phyloP scores from a whole-genome alignment of 2,888 invertebrate genomes.

The Polylopha cassiicola region DNA sequence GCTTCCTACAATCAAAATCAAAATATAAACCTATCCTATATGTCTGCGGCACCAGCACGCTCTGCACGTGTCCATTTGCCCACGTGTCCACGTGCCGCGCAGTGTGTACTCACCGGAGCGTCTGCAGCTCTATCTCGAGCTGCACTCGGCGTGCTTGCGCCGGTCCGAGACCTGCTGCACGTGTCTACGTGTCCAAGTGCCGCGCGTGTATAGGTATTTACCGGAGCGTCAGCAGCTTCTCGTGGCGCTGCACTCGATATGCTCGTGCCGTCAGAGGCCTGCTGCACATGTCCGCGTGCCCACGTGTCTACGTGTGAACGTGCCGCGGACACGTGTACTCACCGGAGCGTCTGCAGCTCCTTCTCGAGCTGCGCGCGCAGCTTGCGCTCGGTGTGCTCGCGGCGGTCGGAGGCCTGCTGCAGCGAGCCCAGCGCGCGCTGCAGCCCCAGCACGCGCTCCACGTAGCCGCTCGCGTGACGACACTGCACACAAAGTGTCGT shows the following conservation, averaged over 20 bases:
- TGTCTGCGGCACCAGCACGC: conserved; percentile 21
- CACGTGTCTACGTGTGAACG: background rate
- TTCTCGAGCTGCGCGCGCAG: conserved; percentile 90
- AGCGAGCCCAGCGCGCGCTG: conserved; percentile 88
- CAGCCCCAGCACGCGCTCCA: conserved; percentile 89
- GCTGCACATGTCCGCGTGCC: conserved; percentile 23
- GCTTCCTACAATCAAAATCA: conserved; percentile 36
- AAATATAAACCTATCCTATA: conserved; percentile 6
- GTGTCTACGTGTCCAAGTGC: too few species aligned
- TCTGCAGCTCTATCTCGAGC: too few species aligned
- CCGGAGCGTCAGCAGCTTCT: too few species aligned
- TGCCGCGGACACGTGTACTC: background rate
- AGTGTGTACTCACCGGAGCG: too few species aligned
- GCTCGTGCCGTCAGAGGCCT: too few species aligned
- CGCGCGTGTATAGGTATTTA: too few species aligned
- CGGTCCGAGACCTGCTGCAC: too few species aligned
- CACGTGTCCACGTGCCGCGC: background rate
- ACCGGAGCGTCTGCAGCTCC: conserved; percentile 84
- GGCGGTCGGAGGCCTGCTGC: conserved; percentile 89
- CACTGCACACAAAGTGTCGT: conserved; percentile 79
- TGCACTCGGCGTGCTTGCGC: too few species aligned
- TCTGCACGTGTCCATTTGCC: conserved; percentile 19
- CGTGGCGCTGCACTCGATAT: too few species aligned
- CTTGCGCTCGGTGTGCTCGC: conserved; percentile 91
- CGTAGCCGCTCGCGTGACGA: conserved; percentile 89